Evolutionary conservation across 2,888 invertebrate species (phyloP), one percentile per base, ranked within the genome.

Genomic region (Dimorphilus gyrociliatus): DNA sequence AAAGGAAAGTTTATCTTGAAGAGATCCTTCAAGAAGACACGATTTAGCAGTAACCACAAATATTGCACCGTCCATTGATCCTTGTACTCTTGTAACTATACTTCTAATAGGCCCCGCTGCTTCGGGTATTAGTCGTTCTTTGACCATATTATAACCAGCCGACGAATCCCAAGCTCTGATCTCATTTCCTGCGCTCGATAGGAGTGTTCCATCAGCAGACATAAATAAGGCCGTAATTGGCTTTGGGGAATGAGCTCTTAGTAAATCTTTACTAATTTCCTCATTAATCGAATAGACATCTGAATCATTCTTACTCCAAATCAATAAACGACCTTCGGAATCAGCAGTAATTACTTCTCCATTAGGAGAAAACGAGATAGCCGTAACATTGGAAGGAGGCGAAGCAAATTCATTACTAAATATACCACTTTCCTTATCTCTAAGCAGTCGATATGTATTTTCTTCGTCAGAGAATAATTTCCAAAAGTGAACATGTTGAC

Each of bases 341-440:
- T 88, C 86, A 0, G 84, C 86, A 0, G 84, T 84, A 26, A 88
- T 78, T 2, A 86, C 81, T 55, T 85, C 85, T 4, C 85, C 86
- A 52, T 81, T 80, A 77, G 27, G 36, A 50, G 84, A 81, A 51
- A 85, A 86, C 51, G 84, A 81, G 13, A 86, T 69, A 36, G 82
- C 79, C 3, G 82, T 84, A 24, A 60, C 42, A 15, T n/a, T n/a
- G n/a, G n/a, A n/a, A n/a, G n/a, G n/a, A n/a, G n/a, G 25, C 30
- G 25, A 30, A n/a, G n/a, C n/a, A n/a, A n/a, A n/a, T n/a, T n/a
- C n/a, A n/a, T n/a, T n/a, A n/a, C n/a, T 34, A 24, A 55, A 51
- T 4, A 47, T 28, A 4, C 57, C 59, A 33, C 56, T 56, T 18
- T 49, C 41, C 34, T 51, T 51, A 38, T 59, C 66, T 78, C 85